Evolutionary conservation across 2,888 invertebrate species (phyloP).

Genomic region (Bombylius major): DNA sequence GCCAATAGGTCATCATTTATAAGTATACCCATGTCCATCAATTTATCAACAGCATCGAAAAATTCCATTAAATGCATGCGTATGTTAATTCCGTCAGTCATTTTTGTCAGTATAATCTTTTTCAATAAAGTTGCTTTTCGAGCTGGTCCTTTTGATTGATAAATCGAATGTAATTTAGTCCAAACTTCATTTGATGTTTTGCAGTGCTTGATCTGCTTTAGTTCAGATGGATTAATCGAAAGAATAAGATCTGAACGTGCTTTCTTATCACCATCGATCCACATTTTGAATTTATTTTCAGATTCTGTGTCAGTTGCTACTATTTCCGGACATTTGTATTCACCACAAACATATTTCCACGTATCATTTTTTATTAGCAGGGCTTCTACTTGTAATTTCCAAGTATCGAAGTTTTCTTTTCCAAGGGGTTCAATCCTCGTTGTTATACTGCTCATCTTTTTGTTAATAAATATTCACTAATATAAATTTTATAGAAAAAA

Average conservation of each 20-base stretch:
- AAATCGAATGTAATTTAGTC: slow-evolving; percentile 6
- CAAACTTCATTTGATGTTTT: slow-evolving; percentile 5
- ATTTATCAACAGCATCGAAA: slow-evolving; percentile 6
- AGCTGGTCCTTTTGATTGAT: slow-evolving; percentile 10
- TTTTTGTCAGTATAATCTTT: slow-evolving; percentile 4
- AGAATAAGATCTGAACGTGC: slow-evolving; percentile 8
- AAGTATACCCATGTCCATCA: slow-evolving; percentile 3
- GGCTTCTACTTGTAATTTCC: slow-evolving; percentile 1
- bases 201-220: slow-evolving; percentile 4
- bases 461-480: no score
- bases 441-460: no score
- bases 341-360: background rate
- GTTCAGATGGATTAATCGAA: slow-evolving; percentile 8
- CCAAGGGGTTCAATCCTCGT: background rate
- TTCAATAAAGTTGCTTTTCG: slow-evolving; percentile 6
- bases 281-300: background rate
- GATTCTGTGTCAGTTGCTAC: background rate
- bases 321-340: background rate
- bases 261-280: background rate
- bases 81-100: slow-evolving; percentile 2
- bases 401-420: background rate
- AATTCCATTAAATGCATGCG: slow-evolving; percentile 3
- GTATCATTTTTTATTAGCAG: background rate
- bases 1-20: slow-evolving; percentile 4
- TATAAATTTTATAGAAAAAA: no score